Base-by-base conservation (phyloP, 1,140 invertebrate species). In the Philotrypesis tridentata region DNA sequence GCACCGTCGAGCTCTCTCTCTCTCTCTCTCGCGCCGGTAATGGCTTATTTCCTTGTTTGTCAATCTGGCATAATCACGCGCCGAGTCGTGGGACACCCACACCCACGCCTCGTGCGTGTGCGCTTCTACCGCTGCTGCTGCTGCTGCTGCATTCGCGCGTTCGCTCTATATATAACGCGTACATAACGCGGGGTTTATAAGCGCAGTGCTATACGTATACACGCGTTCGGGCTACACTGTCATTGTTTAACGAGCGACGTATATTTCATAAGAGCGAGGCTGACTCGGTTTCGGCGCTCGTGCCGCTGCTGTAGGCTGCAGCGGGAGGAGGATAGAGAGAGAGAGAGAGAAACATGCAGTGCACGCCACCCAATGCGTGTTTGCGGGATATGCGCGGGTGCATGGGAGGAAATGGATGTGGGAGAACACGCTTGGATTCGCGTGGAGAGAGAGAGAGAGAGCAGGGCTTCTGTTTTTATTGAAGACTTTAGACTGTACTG, bases 1-100 rank as follows among this genome's bases (percentile, higher is more conserved):
- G n/a, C n/a, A n/a, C n/a, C n/a, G n/a, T n/a, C n/a, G n/a, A n/a
- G n/a, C n/a, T n/a, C n/a, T n/a, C n/a, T n/a, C n/a, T n/a, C n/a
- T n/a, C n/a, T n/a, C n/a, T n/a, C n/a, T n/a, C n/a, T n/a, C 43
- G 29, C 25, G 2, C 76, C 76, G 63, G 84, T 86, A 85, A 85
- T 86, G 84, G 79, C 68, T 85, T 84, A 86, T 85, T 86, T 86
- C 84, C 84, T 86, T 86, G 84, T 86, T 86, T 86, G 84, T 85
- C 83, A 86, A 86, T 86, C 82, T 79, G 80, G 72, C n/a, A 63
- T 77, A 70, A 82, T 79, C 68, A 48, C 37, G 17, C 55, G n/a
- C 37, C 55, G 68, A 67, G 60, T 48, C 75, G 76, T 80, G 79
- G 76, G 83, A 83, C 84, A 84, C 71, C 61, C 67, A 63, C 83